Evolutionary conservation across 2,113 vertebrate genomes (phyloP), one percentile per base, ranked within the genome.

Genomic region (Sprattus sprattus): DNA sequence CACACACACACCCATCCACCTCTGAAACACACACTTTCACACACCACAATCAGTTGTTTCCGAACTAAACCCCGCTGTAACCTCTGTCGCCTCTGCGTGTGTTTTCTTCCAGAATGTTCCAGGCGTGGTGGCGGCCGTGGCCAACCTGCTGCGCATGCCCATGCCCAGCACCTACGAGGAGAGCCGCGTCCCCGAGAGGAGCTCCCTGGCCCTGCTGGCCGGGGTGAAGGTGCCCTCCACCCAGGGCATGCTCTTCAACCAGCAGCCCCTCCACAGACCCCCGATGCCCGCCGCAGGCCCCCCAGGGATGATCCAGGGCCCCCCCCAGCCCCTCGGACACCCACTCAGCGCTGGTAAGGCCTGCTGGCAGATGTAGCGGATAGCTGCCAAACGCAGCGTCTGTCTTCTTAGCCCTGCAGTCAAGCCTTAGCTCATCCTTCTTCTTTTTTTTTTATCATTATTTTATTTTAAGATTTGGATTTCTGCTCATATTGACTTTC

Each of bases 141-240:
- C 98, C 4, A 94, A 96, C 89, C 94, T 99, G 82, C 95, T 99
- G 25, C 94, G 94, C 0, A 95, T 99, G 81, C 95, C 96, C 45
- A 94, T 97, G 44, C 97, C 97, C 16, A 91, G 92, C 91, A 95
- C 95, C 91, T 99, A 97, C 0, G 97, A 97, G 90, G 95, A 98
- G 75, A 97, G 96, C 92, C 97, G 92, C 6, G 95, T 96, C 87
- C 96, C 96, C 45, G 89, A 85, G 11, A 85, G 85, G 80, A 93
- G 87, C 89, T 90, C 95, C 15, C 39, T 97, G 93, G 94, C 95
- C 57, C 86, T 96, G 44, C 88, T 95, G 87, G 94, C 80, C 22
- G 92, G 94, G 60, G 96, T 96, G 92, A 93, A 90, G 78, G 91
- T 93, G 4, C 93, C 93, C 0, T 83, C 89, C 8, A 45, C 57